phyloP scores from a whole-genome alignment of 2,888 invertebrate species.

The Peribatodes rhomboidaria region DNA sequence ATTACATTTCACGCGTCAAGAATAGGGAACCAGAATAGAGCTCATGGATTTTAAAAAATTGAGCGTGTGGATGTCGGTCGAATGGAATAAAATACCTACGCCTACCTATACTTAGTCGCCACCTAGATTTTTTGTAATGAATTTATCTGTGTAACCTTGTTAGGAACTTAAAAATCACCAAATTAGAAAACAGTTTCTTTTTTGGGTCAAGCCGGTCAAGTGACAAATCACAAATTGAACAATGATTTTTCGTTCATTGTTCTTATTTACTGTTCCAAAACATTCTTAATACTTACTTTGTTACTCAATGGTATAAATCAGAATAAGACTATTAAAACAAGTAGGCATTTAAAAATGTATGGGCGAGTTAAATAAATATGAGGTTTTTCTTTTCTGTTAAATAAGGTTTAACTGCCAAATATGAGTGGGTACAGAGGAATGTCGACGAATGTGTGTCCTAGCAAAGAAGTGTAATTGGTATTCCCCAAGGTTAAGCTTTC shows the following conservation, averaged over 20 bases:
- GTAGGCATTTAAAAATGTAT: background rate
- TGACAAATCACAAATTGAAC: slow-evolving; percentile 19
- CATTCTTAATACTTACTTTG: background rate
- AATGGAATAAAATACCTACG: too few relatives aligned
- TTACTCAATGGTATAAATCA: slow-evolving; percentile 24
- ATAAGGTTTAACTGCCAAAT: background rate
- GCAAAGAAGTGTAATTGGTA: background rate
- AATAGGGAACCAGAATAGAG: too few relatives aligned
- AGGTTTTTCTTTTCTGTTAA: too few relatives aligned
- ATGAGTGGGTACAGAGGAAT: background rate
- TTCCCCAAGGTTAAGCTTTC: background rate
- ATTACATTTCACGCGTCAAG: too few relatives aligned
- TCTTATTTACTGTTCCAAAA: slow-evolving; percentile 18
- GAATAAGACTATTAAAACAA: background rate
- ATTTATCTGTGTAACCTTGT: background rate
- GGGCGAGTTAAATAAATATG: background rate
- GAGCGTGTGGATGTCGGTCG: too few relatives aligned
- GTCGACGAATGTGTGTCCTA: background rate
- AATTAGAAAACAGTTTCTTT: slow-evolving; percentile 13
- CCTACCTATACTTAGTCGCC: background rate
- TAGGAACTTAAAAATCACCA: background rate
- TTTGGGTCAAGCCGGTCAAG: slow-evolving; percentile 29
- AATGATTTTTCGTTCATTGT: slow-evolving; percentile 26
- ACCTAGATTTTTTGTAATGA: background rate
- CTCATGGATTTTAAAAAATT: too few relatives aligned